Evolutionary conservation across 2,888 invertebrate genomes (phyloP).

Genomic region (Eilema depressum): DNA sequence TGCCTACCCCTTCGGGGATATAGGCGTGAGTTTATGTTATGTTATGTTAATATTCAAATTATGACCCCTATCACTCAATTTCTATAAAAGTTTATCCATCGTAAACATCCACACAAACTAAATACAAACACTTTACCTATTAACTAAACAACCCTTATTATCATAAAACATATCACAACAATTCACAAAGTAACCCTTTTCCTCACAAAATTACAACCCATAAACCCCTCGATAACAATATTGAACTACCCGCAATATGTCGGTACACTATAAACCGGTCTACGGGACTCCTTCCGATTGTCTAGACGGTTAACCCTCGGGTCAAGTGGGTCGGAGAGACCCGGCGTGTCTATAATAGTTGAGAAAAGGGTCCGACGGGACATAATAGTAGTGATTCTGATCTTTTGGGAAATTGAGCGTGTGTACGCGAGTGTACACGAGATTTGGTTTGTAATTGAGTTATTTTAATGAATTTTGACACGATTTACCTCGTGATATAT

Average conservation of each 20-base stretch:
- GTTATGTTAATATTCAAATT: too few species aligned
- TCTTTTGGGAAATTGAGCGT: conserved; percentile 6
- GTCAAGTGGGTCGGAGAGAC: conserved; percentile 39
- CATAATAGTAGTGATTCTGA: neutral
- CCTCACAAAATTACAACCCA: conserved; percentile 3
- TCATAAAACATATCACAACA: neutral
- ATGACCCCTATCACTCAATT: too few species aligned
- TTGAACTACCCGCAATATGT: conserved; percentile 25
- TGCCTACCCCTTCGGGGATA: too few species aligned
- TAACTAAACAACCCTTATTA: neutral
- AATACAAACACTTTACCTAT: neutral
- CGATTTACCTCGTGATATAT: too few species aligned
- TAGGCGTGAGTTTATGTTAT: too few species aligned
- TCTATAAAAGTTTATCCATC: too few species aligned
- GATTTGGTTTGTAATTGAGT: neutral
- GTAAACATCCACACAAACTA: neutral
- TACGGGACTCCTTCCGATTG: conserved; percentile 33
- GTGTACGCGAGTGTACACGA: neutral
- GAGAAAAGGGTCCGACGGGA: conserved; percentile 12
- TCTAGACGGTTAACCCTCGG: conserved; percentile 46
- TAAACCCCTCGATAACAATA: conserved; percentile 30
- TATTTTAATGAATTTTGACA: too few species aligned
- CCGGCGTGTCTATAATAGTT: conserved; percentile 9
- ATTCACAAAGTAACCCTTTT: conserved; percentile 6
- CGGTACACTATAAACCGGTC: conserved; percentile 36